These are phyloP conservation scores for Rhodophaea formosa DNA, from an alignment of 2,888 invertebrate genomes.

Conservation along the genomic window DNA sequence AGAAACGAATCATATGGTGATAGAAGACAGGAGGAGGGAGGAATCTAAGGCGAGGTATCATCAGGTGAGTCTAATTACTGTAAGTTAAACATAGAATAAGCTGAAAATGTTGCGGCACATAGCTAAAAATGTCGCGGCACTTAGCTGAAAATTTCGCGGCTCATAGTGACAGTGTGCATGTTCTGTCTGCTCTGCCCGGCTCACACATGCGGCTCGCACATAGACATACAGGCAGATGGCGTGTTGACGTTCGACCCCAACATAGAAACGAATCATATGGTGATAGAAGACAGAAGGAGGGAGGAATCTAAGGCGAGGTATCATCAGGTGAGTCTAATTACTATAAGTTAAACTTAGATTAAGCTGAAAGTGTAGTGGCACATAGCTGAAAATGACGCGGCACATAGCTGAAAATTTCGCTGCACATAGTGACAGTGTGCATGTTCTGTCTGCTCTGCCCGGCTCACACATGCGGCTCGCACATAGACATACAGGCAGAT, in stretches of 20 bases:
- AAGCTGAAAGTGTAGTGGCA: too few relatives aligned
- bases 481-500: slow-evolving; percentile 71
- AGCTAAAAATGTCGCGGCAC: too few relatives aligned
- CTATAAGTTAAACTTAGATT: slow-evolving; percentile 36
- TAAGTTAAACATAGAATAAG: slow-evolving; percentile 34
- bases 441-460: slow-evolving; percentile 91
- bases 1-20: slow-evolving; percentile 39
- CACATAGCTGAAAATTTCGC: slow-evolving; percentile 70
- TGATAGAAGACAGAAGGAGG: slow-evolving; percentile 31
- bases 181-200: slow-evolving; percentile 90
- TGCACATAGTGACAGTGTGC: slow-evolving; percentile 88
- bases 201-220: slow-evolving; percentile 88
- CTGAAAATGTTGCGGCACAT: too few relatives aligned
- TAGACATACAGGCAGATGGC: slow-evolving; percentile 61
- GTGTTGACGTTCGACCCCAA: slow-evolving; percentile 43
- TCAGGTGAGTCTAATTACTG: slow-evolving; percentile 23
- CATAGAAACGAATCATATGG: slow-evolving; percentile 38
- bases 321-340: slow-evolving; percentile 30
- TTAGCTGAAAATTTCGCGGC: slow-evolving; percentile 69
- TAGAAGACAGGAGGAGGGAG: slow-evolving; percentile 30
- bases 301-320: slow-evolving; percentile 44
- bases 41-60: slow-evolving; percentile 47
- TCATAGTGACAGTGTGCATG: slow-evolving; percentile 90
- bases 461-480: slow-evolving; percentile 89
- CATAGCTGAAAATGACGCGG: too few relatives aligned